Conservation (phyloP, 2,797 vertebrate species). For the Falco biarmicus region DNA sequence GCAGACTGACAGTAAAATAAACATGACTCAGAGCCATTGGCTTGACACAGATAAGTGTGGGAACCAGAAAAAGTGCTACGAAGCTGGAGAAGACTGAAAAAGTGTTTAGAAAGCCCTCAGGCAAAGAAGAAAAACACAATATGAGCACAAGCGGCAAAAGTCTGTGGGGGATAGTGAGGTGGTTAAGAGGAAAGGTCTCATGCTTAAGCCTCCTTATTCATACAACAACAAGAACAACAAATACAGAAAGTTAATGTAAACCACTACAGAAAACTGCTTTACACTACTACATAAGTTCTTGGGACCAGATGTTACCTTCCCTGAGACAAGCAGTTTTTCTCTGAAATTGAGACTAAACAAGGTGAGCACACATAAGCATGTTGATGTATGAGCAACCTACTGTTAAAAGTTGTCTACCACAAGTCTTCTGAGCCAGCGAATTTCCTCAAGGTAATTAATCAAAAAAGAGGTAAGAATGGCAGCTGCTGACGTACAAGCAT, state of each 20-base stretch:
- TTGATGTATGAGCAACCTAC: neutral
- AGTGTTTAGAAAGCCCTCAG: neutral
- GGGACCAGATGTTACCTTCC: neutral
- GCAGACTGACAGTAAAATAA: neutral
- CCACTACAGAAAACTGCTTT: neutral
- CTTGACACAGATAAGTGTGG: neutral
- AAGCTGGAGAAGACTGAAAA: neutral
- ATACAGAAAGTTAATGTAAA: neutral
- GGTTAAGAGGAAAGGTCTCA: neutral
- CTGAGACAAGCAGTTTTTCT: neutral
- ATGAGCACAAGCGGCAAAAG: neutral
- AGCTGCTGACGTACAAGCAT: neutral
- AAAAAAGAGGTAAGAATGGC: neutral
- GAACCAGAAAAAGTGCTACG: neutral
- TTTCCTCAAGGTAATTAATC: neutral
- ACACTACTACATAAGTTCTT: neutral
- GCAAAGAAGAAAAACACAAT: neutral
- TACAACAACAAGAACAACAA: neutral
- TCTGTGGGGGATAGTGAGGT: neutral
- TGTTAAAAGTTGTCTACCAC: neutral
- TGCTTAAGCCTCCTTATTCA: neutral
- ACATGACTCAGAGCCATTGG: neutral
- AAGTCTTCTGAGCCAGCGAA: neutral
- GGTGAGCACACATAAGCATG: accelerated
- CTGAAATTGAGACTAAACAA: neutral